A percentile compares a stretch with the other conserved stretches of the same genome.
Evolutionary conservation across 2,113 vertebrate species (phyloP).

Genomic region (Mirza zaza): DNA sequence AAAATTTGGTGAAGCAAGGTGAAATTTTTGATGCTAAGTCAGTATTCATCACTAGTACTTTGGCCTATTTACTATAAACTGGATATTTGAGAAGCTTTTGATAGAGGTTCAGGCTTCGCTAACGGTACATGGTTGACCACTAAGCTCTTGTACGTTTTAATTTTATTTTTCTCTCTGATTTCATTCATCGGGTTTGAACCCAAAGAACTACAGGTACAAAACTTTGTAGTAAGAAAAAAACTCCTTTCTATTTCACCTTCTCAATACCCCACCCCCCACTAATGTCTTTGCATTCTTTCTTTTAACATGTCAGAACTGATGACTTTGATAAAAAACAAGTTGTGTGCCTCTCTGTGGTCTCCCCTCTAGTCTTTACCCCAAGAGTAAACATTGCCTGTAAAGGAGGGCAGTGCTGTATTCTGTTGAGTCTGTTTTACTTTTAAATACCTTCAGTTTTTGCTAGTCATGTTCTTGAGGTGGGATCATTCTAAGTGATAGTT

Average conservation of each 20-base stretch:
- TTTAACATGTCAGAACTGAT: slow-evolving; percentile 58
- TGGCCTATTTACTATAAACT: slow-evolving; percentile 25
- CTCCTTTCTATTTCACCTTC: background rate
- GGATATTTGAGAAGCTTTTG: slow-evolving; percentile 22
- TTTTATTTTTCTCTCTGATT: slow-evolving; percentile 44
- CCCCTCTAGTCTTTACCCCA: background rate
- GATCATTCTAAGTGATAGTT: background rate
- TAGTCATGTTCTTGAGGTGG: slow-evolving; percentile 5
- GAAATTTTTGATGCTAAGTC: slow-evolving; percentile 1
- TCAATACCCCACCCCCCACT: background rate
- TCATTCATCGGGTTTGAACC: slow-evolving; percentile 41
- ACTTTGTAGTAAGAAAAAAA: slow-evolving; percentile 16
- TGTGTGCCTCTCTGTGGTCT: slow-evolving; percentile 31
- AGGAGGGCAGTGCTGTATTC: background rate
- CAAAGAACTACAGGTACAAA: background rate
- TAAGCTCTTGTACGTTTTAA: background rate
- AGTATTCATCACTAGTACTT: background rate
- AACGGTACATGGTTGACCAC: background rate
- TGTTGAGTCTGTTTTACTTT: slow-evolving; percentile 56
- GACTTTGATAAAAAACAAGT: slow-evolving; percentile 56
- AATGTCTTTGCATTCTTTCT: slow-evolving; percentile 45
- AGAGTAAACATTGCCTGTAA: slow-evolving; percentile 45
- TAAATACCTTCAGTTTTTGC: slow-evolving; percentile 47
- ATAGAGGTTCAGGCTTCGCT: background rate
- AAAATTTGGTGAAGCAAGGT: slow-evolving; percentile 18